A percentile compares a stretch with the other conserved stretches of the same genome.
These are phyloP conservation scores for Syngnathus typhle DNA, from an alignment of 2,113 vertebrate species.

Conservation along the genomic window DNA sequence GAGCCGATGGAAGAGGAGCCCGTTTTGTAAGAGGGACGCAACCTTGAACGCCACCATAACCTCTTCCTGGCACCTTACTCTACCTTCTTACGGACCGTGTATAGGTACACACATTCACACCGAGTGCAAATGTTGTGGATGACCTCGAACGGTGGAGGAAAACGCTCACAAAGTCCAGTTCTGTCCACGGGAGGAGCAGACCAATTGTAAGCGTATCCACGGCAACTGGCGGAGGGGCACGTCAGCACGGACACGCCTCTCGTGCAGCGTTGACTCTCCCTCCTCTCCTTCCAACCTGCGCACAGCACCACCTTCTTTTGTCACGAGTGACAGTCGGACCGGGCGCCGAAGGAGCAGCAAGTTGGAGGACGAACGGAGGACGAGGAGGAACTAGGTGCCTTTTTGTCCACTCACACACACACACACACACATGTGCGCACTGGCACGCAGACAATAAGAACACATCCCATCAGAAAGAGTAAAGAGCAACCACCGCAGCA, in stretches of 20 bases:
- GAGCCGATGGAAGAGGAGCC: constrained; percentile 68
- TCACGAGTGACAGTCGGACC: constrained; percentile 8
- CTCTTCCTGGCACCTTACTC: constrained; percentile 48
- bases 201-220: constrained; percentile 52
- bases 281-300: constrained; percentile 20
- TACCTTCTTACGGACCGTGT: constrained; percentile 38
- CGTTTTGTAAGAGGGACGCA: constrained; percentile 60
- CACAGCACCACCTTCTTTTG: constrained; percentile 28
- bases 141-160: constrained; percentile 18
- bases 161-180: constrained; percentile 10
- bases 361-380: constrained; percentile 22
- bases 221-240: constrained; percentile 30
- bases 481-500: constrained; percentile 39
- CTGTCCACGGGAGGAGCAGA: constrained; percentile 33
- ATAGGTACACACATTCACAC: constrained; percentile 14
- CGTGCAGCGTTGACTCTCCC: constrained; percentile 8
- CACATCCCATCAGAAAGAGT: constrained; percentile 32
- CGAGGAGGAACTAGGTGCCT: constrained; percentile 59
- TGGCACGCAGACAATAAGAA: constrained; percentile 3
- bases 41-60: constrained; percentile 40
- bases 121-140: constrained; percentile 24
- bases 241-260: constrained; percentile 10
- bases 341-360: constrained; percentile 4
- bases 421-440: background rate
- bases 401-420: constrained; percentile 25